phyloP scores from a whole-genome alignment of 2,113 vertebrate species.

The Pao palembangensis region DNA sequence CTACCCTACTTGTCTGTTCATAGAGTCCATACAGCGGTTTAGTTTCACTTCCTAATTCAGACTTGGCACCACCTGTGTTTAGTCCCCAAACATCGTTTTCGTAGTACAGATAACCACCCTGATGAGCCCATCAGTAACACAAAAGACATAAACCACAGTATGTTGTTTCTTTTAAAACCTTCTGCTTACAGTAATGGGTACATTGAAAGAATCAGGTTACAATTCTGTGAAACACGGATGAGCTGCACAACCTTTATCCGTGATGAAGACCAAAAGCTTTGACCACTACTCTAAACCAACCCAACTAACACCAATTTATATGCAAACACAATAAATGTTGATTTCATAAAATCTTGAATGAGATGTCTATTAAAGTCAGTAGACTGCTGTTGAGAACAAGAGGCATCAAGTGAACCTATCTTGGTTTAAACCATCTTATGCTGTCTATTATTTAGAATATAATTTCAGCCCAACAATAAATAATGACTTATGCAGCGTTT shows the following conservation, averaged over 20 bases:
- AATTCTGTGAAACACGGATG: constrained; percentile 15
- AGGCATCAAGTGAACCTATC: constrained; percentile 61
- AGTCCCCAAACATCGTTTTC: constrained; percentile 60
- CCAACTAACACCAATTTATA: constrained; percentile 40
- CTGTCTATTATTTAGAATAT: constrained; percentile 28
- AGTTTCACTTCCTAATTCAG: constrained; percentile 50
- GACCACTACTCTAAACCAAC: constrained; percentile 26
- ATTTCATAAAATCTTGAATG: constrained; percentile 40
- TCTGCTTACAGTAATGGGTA: constrained; percentile 15
- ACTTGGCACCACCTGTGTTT: constrained; percentile 78
- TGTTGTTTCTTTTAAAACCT: no score
- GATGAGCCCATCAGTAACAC: constrained; percentile 26
- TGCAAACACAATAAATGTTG: constrained; percentile 40
- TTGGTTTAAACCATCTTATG: constrained; percentile 31
- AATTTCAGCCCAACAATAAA: constrained; percentile 17
- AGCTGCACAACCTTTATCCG: constrained; percentile 63
- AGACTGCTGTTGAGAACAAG: constrained; percentile 40
- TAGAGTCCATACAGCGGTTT: constrained; percentile 30
- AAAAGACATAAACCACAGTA: constrained; percentile 5
- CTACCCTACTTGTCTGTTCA: constrained; percentile 20
- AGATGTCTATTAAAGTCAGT: constrained; percentile 55
- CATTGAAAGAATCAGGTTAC: neutral
- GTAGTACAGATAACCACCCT: constrained; percentile 73
- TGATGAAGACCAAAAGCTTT: constrained; percentile 2
- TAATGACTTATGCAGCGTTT: constrained; percentile 28